Evolutionary conservation across 2,888 invertebrate genomes (phyloP), one percentile per base, ranked within the genome.

Genomic region (Agrotis puta): DNA sequence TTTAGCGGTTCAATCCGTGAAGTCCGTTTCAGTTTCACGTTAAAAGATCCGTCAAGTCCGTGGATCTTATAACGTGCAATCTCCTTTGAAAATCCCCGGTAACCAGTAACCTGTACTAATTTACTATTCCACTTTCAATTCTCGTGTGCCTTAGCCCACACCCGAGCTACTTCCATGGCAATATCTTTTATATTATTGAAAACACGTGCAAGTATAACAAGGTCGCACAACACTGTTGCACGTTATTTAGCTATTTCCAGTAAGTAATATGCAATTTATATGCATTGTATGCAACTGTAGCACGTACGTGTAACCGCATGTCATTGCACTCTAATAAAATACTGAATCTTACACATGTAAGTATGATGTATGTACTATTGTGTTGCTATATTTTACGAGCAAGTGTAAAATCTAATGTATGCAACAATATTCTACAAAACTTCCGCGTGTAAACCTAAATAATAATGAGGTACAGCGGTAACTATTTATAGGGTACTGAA

Each of bases 141-240:
- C 48, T 48, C 39, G 43, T 79, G 3, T 74, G 20, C 45, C 64
- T 64, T 64, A 73, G 43, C 18, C 53, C n/a, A 27, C 14, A 64
- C 45, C 56, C 20, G 27, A 56, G 39, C 22, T 64, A 64, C 18
- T 73, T 39, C 74, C 63, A 82, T 79, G 50, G 68, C 69, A 74
- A 79, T 79, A 79, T 66, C 58, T 68, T 79, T 24, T 51, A 27
- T 51, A 57, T 77, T 67, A 82, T 82, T 69, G 59, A 64, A 64
- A 80, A 83, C 83, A 80, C 81, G 83, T 83, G 81, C 59, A 83
- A 74, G 45, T 68, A 43, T 24, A 66, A 71, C 70, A 80, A 81
- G 71, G 81, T 59, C 71, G 61, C 20, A 20, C 50, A 24, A 80
- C 76, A 83, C 45, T 80, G 67, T 83, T 69, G 70, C 70, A 62